These are phyloP conservation scores for Prionailurus viverrinus DNA, from an alignment of 2,113 vertebrate genomes.

Conservation along the genomic window DNA sequence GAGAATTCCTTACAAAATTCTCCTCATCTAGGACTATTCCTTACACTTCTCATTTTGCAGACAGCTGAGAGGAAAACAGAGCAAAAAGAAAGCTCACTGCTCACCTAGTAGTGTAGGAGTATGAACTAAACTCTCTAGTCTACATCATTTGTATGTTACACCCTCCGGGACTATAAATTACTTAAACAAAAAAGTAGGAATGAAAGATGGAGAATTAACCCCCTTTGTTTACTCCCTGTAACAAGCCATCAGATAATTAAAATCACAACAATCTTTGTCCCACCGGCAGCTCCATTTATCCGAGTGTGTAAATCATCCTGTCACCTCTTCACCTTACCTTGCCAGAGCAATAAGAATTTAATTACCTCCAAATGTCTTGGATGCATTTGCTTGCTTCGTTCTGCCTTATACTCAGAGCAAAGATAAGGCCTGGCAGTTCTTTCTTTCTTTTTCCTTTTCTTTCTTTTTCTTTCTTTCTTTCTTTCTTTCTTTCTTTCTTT, in stretches of 20 bases:
- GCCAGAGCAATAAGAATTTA: neutral
- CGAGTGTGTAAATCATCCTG: neutral
- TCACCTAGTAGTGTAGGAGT: neutral
- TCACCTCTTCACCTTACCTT: neutral
- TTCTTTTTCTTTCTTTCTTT: too few relatives aligned
- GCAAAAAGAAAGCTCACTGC: neutral
- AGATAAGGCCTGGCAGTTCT: neutral
- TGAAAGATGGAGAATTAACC: neutral
- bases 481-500: too few relatives aligned
- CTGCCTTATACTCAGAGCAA: neutral
- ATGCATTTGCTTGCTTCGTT: neutral
- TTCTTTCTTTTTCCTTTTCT: neutral
- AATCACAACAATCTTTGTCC: neutral
- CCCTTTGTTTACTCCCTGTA: neutral
- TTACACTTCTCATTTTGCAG: neutral
- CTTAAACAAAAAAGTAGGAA: slow-evolving; percentile 2
- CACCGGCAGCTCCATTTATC: neutral
- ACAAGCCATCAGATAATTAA: slow-evolving; percentile 31
- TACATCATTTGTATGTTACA: neutral
- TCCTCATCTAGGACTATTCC: neutral
- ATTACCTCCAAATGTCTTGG: slow-evolving; percentile 35
- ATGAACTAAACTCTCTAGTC: neutral
- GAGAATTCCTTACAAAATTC: neutral
- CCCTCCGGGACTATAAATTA: neutral
- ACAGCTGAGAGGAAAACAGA: neutral